Conservation (phyloP, 2,113 vertebrate species). For the Forbesichthys papilliferus region DNA sequence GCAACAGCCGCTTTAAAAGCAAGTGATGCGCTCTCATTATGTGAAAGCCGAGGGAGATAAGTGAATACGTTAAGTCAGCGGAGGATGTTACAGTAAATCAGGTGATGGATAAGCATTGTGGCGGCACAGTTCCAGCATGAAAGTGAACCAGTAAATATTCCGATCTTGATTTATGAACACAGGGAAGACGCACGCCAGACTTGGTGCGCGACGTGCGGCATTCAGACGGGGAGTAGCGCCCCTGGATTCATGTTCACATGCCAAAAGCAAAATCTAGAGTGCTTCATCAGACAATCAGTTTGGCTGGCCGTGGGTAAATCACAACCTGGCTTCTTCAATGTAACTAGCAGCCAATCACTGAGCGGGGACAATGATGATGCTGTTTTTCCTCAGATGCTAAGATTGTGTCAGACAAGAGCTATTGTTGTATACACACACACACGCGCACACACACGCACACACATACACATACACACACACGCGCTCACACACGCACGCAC, state of each 20-base stretch:
- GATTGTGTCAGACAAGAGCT: not conserved
- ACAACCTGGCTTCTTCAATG: constrained; percentile 44
- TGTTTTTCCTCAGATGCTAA: no score
- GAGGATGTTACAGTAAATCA: constrained; percentile 17
- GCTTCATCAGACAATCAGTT: constrained; percentile 18
- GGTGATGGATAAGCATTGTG: constrained; percentile 30
- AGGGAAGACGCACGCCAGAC: constrained; percentile 40
- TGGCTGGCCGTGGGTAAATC: constrained; percentile 53
- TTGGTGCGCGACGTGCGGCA: constrained; percentile 40
- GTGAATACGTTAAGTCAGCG: not conserved
- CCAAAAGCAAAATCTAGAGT: constrained; percentile 33
- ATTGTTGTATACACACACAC: not conserved
- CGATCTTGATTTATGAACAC: constrained; percentile 57
- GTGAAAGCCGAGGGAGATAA: not conserved
- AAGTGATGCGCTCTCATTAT: not conserved
- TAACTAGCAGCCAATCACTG: constrained; percentile 41
- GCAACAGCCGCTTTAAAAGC: not conserved
- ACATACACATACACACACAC: constrained; percentile 3
- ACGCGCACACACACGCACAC: constrained; percentile 6
- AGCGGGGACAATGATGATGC: constrained; percentile 33
- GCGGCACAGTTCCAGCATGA: constrained; percentile 27
- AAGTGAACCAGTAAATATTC: constrained; percentile 57
- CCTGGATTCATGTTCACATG: constrained; percentile 62
- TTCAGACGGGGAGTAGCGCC: constrained; percentile 42
- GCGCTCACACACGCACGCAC: not conserved